These are phyloP conservation scores for Australoheros scitulus DNA, from an alignment of 2,113 vertebrate genomes.

Conservation along the genomic window DNA sequence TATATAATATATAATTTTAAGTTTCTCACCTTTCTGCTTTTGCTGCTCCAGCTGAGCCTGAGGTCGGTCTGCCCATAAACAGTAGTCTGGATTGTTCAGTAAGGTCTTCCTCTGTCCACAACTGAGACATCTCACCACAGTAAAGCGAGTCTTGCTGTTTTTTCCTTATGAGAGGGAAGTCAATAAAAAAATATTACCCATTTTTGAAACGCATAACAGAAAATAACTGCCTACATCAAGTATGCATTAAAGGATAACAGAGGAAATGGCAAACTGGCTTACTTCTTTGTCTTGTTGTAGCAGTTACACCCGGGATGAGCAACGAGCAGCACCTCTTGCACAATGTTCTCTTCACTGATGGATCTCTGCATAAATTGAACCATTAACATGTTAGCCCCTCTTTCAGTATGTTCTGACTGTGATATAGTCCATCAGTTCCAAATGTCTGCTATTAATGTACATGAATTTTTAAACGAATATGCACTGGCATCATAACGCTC, in stretches of 20 bases:
- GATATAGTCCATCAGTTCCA: not conserved
- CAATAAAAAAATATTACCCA: accelerated
- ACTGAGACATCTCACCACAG: slow-evolving; percentile 78
- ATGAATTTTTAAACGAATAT: not conserved
- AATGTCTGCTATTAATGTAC: not conserved
- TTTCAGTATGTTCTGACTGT: not conserved
- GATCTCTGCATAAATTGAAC: slow-evolving; percentile 75
- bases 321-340: slow-evolving; percentile 83
- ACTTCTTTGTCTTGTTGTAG: slow-evolving; percentile 81
- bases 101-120: slow-evolving; percentile 79
- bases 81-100: slow-evolving; percentile 79
- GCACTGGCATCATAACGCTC: not conserved
- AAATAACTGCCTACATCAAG: not conserved
- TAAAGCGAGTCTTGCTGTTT: slow-evolving; percentile 64
- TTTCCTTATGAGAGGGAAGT: slow-evolving; percentile 54
- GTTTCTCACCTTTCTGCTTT: slow-evolving; percentile 51
- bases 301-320: slow-evolving; percentile 83
- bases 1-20: not conserved
- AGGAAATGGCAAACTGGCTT: not conserved
- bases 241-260: not conserved
- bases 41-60: slow-evolving; percentile 81
- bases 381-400: not conserved
- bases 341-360: slow-evolving; percentile 85
- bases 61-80: slow-evolving; percentile 80
- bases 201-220: not conserved